Evolutionary conservation across 92 coral and sea anemone genomes (phyloP).

Genomic region (Epizoanthus fatuus): DNA sequence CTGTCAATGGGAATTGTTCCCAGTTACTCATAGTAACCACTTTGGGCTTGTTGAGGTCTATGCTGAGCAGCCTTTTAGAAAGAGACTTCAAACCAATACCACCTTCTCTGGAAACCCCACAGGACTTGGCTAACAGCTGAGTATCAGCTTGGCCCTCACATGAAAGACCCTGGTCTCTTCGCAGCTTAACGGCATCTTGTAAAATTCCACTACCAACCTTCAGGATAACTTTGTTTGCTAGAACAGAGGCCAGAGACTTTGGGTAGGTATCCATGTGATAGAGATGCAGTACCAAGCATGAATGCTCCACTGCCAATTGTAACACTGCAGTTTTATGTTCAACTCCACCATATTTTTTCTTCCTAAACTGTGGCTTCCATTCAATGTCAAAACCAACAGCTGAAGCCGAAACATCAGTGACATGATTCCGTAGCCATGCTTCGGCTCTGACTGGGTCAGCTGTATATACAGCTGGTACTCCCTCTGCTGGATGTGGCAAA

Average conservation of each 20-base stretch:
- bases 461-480: constrained; percentile 85
- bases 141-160: constrained; percentile 80
- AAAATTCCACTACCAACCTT: constrained; percentile 91
- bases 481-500: constrained; percentile 86
- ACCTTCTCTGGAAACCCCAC: constrained; percentile 34
- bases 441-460: constrained; percentile 81
- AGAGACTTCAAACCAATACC: constrained; percentile 72
- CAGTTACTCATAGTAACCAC: constrained; percentile 73
- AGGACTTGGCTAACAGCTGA: constrained; percentile 63
- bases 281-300: constrained; percentile 81
- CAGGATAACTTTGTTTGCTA: constrained; percentile 57
- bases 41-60: constrained; percentile 77
- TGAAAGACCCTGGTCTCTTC: constrained; percentile 63
- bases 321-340: constrained; percentile 91
- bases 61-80: constrained; percentile 57
- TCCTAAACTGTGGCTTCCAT: constrained; percentile 96
- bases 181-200: constrained; percentile 73
- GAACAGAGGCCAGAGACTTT: constrained; percentile 53
- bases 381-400: constrained; percentile 94
- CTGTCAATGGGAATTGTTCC: constrained; percentile 73
- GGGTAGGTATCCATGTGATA: constrained; percentile 71
- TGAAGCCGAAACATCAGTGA: constrained; percentile 41
- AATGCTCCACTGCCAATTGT: constrained; percentile 79
- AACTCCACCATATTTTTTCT: constrained; percentile 88
- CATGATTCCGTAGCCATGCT: constrained; percentile 89